Base-by-base conservation (phyloP, 1,140 invertebrate genomes). In the Zaprionus inermis region DNA sequence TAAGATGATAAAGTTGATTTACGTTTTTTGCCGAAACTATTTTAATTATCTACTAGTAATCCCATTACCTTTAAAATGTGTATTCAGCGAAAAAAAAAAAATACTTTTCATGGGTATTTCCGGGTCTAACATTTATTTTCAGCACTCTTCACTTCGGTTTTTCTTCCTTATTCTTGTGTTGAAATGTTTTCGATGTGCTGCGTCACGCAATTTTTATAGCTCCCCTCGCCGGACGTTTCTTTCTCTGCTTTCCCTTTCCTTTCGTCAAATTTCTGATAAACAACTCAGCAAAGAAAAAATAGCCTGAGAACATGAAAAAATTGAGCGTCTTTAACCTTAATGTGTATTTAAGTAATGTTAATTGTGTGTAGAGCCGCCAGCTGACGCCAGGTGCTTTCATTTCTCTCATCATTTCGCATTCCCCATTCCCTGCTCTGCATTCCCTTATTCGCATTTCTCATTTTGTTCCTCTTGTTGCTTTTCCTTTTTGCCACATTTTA, bases 301-400 rank as follows among this genome's bases (percentile, higher is more conserved):
- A 85, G 84, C 84, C 84, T 36, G 68, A 73, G 58, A 89, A 89
- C 84, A 89, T 89, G 81, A 90, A 74, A 72, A 79, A 90, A 89
- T 90, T 81, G 81, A 66, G 81, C 85, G 85, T 90, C 85, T 90
- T 90, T 90, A 90, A 85, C 85, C 85, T 90, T 90, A 90, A 90
- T 90, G 85, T 90, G 76, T 81, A 90, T 90, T 90, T 90, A 90
- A 90, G 85, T 90, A 90, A 90, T 90, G 85, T 90, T 90, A 90
- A 90, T 90, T 90, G 81, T 89, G 81, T 84, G 71, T 66, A 69
- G 77, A 32, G 57, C 51, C 54, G 55, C 65, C 79, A 88, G 79
- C 68, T 78, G 81, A 65, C 77, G 76, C 74, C 78, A 67, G 67
- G 34, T 86, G 82, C 66, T 46, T 54, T 49, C 63, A 78, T 59